Evolutionary conservation across 2,113 vertebrate species (phyloP).

Genomic region (Eurypyga helias): DNA sequence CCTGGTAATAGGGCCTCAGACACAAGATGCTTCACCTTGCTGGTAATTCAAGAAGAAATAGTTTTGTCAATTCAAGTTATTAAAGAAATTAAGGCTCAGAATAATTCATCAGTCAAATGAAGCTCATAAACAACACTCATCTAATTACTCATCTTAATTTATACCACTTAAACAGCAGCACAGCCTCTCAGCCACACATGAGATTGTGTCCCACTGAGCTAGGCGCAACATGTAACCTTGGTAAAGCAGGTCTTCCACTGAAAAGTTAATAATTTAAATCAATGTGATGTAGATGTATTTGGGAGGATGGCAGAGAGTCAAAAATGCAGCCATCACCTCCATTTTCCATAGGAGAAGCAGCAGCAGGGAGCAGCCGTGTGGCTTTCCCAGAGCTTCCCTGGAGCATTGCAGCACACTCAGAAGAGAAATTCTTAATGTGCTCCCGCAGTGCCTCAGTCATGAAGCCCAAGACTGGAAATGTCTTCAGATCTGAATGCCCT

Average conservation of each 20-base stretch:
- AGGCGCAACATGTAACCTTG: neutral
- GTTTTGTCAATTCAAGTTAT: slow-evolving; percentile 28
- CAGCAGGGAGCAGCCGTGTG: neutral
- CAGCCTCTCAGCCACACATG: neutral
- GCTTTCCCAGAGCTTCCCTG: neutral
- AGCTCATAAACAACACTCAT: neutral
- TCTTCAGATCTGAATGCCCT: neutral
- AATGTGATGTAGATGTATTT: neutral
- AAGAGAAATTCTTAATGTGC: neutral
- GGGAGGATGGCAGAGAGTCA: neutral
- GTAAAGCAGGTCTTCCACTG: neutral
- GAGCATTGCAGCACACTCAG: neutral
- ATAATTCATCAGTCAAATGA: slow-evolving; percentile 1
- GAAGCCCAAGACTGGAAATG: neutral
- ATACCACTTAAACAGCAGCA: neutral
- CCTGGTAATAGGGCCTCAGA: neutral
- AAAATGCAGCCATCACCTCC: neutral
- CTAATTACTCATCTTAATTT: neutral
- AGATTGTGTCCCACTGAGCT: neutral
- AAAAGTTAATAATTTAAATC: neutral
- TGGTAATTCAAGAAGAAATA: neutral
- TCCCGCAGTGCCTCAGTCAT: neutral
- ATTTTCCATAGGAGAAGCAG: neutral
- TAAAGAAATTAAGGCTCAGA: neutral
- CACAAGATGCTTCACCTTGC: neutral